A percentile compares a stretch with the other conserved stretches of the same genome.
Evolutionary conservation across 2,113 vertebrate species (phyloP).

Genomic region (Girardinichthys multiradiatus): DNA sequence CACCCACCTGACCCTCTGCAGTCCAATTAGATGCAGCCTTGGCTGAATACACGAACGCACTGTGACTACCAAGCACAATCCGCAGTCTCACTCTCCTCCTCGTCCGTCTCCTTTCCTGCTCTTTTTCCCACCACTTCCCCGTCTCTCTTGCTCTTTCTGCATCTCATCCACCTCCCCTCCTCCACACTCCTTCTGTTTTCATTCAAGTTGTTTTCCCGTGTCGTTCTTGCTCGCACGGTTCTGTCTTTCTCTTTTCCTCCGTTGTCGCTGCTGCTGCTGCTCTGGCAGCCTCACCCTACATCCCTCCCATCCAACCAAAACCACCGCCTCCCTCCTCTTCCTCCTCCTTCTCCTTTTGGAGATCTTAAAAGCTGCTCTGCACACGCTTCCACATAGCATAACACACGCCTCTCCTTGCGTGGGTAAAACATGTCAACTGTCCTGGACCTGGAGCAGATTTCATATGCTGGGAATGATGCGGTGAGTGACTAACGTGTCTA

Average conservation of each 20-base stretch:
- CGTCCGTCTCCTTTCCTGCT: conserved; percentile 55
- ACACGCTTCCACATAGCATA: conserved; percentile 65
- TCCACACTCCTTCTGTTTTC: conserved; percentile 36
- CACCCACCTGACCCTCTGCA: conserved; percentile 72
- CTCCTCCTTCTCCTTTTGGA: conserved; percentile 44
- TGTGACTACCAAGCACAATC: conserved; percentile 77
- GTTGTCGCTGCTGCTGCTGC: conserved; percentile 29
- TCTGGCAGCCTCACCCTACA: conserved; percentile 52
- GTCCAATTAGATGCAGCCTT: conserved; percentile 71
- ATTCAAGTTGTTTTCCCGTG: conserved; percentile 69
- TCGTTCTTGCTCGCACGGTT: conserved; percentile 51
- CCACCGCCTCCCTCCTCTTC: conserved; percentile 38
- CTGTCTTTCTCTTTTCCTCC: conserved; percentile 44
- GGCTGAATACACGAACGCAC: conserved; percentile 65
- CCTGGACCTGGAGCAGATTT: conserved; percentile 83
- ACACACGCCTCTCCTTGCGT: conserved; percentile 69
- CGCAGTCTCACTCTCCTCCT: conserved; percentile 78
- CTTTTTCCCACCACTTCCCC: conserved; percentile 49
- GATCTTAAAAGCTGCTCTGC: conserved; percentile 71
- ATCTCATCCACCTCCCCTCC: conserved; percentile 31
- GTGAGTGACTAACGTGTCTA: conserved; percentile 76
- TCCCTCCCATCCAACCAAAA: conserved; percentile 56
- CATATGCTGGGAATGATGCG: conserved; percentile 78
- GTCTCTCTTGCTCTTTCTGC: conserved; percentile 53
- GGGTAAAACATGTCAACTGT: conserved; percentile 81